A percentile compares a stretch with the other conserved stretches of the same genome.
phyloP scores from a whole-genome alignment of 1,140 invertebrate species.

The Lepidostoma basale region DNA sequence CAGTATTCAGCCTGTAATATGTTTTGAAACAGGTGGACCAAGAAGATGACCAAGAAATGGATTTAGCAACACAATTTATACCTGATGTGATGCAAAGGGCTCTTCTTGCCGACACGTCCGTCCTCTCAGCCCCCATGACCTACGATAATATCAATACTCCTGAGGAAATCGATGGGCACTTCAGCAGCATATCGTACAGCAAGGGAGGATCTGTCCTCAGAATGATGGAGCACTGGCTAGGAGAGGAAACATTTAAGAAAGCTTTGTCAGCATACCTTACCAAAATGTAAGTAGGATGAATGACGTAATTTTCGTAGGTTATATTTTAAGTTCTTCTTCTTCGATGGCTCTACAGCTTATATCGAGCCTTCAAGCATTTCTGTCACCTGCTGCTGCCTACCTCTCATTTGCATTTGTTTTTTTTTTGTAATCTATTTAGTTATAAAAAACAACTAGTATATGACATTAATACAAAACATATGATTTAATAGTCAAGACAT shows the following conservation, averaged over 20 bases:
- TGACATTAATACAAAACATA: background rate
- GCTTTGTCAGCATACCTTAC: slow-evolving; percentile 63
- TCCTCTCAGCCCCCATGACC: slow-evolving; percentile 67
- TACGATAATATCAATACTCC: slow-evolving; percentile 58
- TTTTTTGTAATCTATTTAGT: no score
- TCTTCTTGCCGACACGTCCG: slow-evolving; percentile 68
- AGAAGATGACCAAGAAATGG: slow-evolving; percentile 63
- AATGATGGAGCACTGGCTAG: slow-evolving; percentile 78
- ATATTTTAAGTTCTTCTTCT: no score
- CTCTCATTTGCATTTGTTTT: no score
- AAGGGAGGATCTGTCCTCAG: slow-evolving; percentile 73
- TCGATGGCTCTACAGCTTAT: no score
- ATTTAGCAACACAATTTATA: slow-evolving; percentile 64
- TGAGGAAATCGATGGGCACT: slow-evolving; percentile 61
- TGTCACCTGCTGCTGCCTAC: no score
- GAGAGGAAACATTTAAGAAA: slow-evolving; percentile 64
- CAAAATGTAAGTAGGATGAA: background rate
- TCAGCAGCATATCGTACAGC: slow-evolving; percentile 66
- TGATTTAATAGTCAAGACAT: no score
- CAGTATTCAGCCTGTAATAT: no score
- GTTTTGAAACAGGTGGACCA: slow-evolving; percentile 40
- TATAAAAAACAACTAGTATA: background rate
- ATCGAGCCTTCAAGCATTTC: no score
- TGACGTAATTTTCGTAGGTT: no score
- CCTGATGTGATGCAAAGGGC: slow-evolving; percentile 69